phyloP scores from a whole-genome alignment of 2,113 vertebrate genomes.

The Archocentrus centrarchus region DNA sequence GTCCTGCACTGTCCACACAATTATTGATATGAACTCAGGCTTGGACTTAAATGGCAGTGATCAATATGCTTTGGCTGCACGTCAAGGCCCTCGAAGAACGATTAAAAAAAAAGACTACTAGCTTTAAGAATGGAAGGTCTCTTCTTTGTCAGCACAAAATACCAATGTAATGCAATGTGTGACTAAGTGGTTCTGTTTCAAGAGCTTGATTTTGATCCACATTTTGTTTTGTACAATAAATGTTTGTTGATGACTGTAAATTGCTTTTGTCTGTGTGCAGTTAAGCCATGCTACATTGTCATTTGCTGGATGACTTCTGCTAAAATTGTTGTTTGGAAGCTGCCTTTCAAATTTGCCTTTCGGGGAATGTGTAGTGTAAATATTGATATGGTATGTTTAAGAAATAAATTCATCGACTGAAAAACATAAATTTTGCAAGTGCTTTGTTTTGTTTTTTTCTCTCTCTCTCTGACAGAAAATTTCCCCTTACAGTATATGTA shows the following conservation, averaged over 20 bases:
- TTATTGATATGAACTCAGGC: slow-evolving; percentile 56
- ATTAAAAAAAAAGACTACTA: slow-evolving; percentile 50
- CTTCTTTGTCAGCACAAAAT: slow-evolving; percentile 34
- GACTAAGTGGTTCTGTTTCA: slow-evolving; percentile 92
- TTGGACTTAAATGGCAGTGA: slow-evolving; percentile 43
- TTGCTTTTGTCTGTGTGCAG: slow-evolving; percentile 34
- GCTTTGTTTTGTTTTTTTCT: neutral
- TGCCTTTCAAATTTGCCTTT: slow-evolving; percentile 43
- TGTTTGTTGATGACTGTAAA: slow-evolving; percentile 52
- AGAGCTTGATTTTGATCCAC: slow-evolving; percentile 84
- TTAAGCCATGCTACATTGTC: slow-evolving; percentile 41
- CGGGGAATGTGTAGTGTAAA: slow-evolving; percentile 57
- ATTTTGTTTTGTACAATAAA: slow-evolving; percentile 58
- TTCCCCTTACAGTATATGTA: neutral
- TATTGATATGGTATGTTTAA: slow-evolving; percentile 64
- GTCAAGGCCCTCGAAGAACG: slow-evolving; percentile 21
- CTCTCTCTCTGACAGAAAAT: neutral
- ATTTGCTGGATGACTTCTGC: slow-evolving; percentile 58
- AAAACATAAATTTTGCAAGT: slow-evolving; percentile 31
- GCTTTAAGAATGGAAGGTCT: slow-evolving; percentile 53
- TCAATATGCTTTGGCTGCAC: slow-evolving; percentile 34
- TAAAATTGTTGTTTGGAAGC: slow-evolving; percentile 47
- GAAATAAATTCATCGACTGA: slow-evolving; percentile 78
- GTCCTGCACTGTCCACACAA: slow-evolving; percentile 56
- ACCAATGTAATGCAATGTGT: slow-evolving; percentile 53